These are phyloP conservation scores for Melanostigma gelatinosum DNA, from an alignment of 2,113 vertebrate genomes.

Conservation along the genomic window DNA sequence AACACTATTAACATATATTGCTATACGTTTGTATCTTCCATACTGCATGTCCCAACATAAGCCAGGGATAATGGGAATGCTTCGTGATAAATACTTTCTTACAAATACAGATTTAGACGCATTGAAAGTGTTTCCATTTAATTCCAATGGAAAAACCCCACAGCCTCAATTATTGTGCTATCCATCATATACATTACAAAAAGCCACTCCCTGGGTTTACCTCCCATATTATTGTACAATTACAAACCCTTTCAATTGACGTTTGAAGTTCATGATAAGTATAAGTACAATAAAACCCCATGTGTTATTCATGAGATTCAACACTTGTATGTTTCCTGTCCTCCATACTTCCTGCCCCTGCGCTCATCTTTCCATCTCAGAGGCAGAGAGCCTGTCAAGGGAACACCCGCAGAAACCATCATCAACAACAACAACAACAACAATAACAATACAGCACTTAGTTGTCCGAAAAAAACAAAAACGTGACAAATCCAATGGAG, in stretches of 20 bases:
- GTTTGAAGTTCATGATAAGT: slow-evolving; percentile 59
- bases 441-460: slow-evolving; percentile 77
- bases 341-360: slow-evolving; percentile 65
- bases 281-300: slow-evolving; percentile 64
- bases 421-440: slow-evolving; percentile 27
- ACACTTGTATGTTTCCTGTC: slow-evolving; percentile 71
- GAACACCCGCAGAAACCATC: slow-evolving; percentile 65
- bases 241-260: slow-evolving; percentile 8
- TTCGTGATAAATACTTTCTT: not conserved
- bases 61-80: not conserved
- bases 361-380: slow-evolving; percentile 78
- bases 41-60: slow-evolving; percentile 10
- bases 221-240: slow-evolving; percentile 1
- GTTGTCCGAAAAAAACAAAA: slow-evolving; percentile 50
- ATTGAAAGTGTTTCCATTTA: not conserved
- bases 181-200: not conserved
- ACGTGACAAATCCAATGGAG: slow-evolving; percentile 77
- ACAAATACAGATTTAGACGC: not conserved
- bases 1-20: not conserved
- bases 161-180: not conserved
- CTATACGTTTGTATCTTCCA: not conserved
- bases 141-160: not conserved
- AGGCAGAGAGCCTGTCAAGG: slow-evolving; percentile 77
- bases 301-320: slow-evolving; percentile 79
- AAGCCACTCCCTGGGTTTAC: not conserved